Evolutionary conservation across 2,888 invertebrate species (phyloP).

Genomic region (Ochropleura plecta): DNA sequence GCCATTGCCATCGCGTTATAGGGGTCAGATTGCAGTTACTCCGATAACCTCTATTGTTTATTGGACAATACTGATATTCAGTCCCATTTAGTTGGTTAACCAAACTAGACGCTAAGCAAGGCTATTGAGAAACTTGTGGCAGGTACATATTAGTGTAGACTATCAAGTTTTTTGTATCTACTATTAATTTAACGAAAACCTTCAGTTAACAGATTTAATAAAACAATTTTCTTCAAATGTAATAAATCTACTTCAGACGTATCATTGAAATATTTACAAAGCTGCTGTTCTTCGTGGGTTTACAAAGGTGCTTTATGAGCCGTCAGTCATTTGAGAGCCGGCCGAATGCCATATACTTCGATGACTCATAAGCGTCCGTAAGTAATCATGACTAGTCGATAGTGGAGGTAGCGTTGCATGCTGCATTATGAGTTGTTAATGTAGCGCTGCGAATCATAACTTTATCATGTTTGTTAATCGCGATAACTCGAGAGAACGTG

Average conservation of each 20-base stretch:
- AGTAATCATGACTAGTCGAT: slow-evolving; percentile 25
- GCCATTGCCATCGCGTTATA: slow-evolving; percentile 7
- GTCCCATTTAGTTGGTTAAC: background rate
- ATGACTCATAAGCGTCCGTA: slow-evolving; percentile 42
- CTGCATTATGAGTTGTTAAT: slow-evolving; percentile 22
- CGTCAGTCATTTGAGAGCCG: slow-evolving; percentile 40
- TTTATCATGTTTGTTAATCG: background rate
- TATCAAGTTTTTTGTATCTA: background rate
- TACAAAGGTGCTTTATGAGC: slow-evolving; percentile 46
- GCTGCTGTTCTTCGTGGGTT: slow-evolving; percentile 18
- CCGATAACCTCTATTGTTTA: slow-evolving; percentile 27
- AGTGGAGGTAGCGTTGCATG: slow-evolving; percentile 19
- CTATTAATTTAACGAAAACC: background rate
- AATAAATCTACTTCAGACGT: slow-evolving; percentile 34
- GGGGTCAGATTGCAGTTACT: slow-evolving; percentile 27
- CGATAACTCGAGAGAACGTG: background rate
- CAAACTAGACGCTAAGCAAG: background rate
- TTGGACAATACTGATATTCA: slow-evolving; percentile 15
- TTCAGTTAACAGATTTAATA: background rate
- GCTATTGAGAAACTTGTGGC: background rate
- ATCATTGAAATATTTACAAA: slow-evolving; percentile 19
- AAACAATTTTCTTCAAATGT: slow-evolving; percentile 6
- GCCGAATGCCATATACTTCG: slow-evolving; percentile 32
- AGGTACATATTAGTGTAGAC: background rate
- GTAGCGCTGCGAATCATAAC: slow-evolving; percentile 1